Evolutionary conservation across 2,888 invertebrate species (phyloP).

Genomic region (Cheiracanthium punctorium): DNA sequence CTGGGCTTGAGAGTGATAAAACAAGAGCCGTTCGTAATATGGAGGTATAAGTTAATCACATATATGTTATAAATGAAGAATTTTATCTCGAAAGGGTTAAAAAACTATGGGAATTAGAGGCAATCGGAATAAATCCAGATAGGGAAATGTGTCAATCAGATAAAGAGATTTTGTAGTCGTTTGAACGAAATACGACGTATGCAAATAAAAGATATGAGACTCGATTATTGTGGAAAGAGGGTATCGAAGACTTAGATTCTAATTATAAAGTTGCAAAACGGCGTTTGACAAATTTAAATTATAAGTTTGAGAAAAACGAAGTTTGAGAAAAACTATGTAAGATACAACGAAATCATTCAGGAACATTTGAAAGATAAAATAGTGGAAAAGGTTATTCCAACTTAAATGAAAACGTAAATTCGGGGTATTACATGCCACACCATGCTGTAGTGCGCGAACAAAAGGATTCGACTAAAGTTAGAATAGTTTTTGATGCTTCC

Average conservation of each 20-base stretch:
- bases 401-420: conserved; percentile 1
- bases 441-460: conserved; percentile 2
- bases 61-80: neutral
- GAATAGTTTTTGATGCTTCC: conserved; percentile 46
- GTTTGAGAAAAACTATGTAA: neutral
- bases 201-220: conserved; percentile 16
- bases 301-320: neutral
- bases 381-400: neutral
- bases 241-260: neutral
- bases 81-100: neutral
- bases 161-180: neutral
- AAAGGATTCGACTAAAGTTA: conserved; percentile 2
- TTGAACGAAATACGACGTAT: conserved; percentile 13
- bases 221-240: conserved; percentile 11
- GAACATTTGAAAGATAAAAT: conserved; percentile 9
- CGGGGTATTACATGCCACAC: conserved; percentile 1
- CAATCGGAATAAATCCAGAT: neutral
- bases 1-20: too few species aligned
- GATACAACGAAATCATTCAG: conserved; percentile 21
- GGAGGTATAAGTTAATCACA: neutral
- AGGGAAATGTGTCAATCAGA: neutral
- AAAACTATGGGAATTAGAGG: conserved; percentile 4
- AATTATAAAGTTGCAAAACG: conserved; percentile 9
- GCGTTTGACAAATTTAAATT: neutral
- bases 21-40: too few species aligned